phyloP scores from a whole-genome alignment of 2,113 vertebrate genomes.

The Tringa solitaria region DNA sequence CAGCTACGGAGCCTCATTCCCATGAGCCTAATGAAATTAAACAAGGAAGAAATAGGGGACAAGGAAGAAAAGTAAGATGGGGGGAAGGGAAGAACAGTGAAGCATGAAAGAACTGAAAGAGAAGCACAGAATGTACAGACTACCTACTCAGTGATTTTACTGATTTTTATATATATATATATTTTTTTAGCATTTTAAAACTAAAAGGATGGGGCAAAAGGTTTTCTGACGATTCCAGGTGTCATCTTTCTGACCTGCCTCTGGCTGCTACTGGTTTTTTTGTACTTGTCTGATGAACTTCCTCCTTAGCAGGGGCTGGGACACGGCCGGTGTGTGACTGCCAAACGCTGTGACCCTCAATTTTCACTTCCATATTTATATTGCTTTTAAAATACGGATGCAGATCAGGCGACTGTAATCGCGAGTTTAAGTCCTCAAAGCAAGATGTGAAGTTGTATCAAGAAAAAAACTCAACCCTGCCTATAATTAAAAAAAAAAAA shows the following conservation, averaged over 20 bases:
- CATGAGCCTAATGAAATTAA: conserved; percentile 1
- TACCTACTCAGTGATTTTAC: not conserved
- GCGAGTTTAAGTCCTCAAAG: not conserved
- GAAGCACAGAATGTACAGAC: not conserved
- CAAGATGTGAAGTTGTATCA: not conserved
- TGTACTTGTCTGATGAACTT: not conserved
- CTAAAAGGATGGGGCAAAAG: not conserved
- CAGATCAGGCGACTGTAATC: not conserved
- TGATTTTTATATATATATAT: too few relatives aligned
- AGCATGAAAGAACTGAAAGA: not conserved
- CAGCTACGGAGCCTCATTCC: not conserved
- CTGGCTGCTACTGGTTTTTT: not conserved
- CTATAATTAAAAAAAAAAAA: not conserved
- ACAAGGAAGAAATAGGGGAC: not conserved
- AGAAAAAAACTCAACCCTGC: not conserved
- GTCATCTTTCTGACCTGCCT: not conserved
- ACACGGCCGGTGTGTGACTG: not conserved
- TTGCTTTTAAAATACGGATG: not conserved
- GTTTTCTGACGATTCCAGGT: not conserved
- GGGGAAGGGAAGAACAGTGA: not conserved
- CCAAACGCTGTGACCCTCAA: not conserved
- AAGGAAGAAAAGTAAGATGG: not conserved
- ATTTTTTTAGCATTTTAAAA: not conserved
- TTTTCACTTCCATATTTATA: not conserved
- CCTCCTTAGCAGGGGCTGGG: not conserved